Conservation (phyloP, 2,888 invertebrate species). For the Chrysotoxum bicinctum region DNA sequence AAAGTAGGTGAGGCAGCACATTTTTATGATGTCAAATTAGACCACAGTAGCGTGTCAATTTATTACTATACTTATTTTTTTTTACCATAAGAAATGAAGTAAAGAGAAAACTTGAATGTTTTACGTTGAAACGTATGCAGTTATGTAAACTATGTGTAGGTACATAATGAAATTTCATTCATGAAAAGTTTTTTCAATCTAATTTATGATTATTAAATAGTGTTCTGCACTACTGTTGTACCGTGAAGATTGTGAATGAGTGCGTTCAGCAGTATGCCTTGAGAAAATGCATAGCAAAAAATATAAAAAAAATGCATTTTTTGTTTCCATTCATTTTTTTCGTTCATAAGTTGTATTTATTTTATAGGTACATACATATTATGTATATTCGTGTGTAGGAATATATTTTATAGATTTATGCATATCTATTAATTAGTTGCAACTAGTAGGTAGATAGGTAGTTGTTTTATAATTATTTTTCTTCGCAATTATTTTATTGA, state of each 20-base stretch:
- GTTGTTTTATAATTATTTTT: conserved; percentile 22
- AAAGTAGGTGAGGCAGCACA: conserved; percentile 17
- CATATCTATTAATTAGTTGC: conserved; percentile 25
- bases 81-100: not conserved
- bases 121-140: not conserved
- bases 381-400: conserved; percentile 42
- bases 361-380: too few species aligned
- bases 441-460: conserved; percentile 31
- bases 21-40: conserved; percentile 44
- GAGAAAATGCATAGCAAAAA: conserved; percentile 5
- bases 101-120: conserved; percentile 40
- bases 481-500: conserved; percentile 46
- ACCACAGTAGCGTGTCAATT: conserved; percentile 54
- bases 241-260: conserved; percentile 63
- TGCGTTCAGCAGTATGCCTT: conserved; percentile 62
- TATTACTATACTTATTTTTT: conserved; percentile 12
- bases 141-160: conserved; percentile 5
- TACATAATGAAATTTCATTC: conserved; percentile 47
- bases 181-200: conserved; percentile 32
- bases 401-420: conserved; percentile 9
- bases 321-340: conserved; percentile 22
- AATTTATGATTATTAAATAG: conserved; percentile 4
- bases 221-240: conserved; percentile 57
- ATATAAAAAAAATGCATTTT: not conserved
- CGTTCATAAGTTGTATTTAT: conserved; percentile 14